Evolutionary conservation across 2,797 vertebrate species (phyloP).

Genomic region (Notolabrus celidotus): DNA sequence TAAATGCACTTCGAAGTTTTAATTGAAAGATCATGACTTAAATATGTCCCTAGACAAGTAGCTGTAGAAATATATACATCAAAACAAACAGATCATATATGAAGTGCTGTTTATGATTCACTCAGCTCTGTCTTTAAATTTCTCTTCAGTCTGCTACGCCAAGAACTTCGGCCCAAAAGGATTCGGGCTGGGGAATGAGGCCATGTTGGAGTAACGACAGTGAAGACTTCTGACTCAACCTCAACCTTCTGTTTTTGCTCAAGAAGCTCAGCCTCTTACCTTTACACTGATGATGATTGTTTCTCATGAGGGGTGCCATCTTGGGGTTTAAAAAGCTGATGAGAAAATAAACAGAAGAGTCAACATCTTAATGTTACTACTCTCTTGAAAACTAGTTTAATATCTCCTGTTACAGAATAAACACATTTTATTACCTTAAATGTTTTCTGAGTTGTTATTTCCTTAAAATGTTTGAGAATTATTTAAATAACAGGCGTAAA

Average conservation of each 20-base stretch:
- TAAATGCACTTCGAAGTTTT: too few relatives aligned
- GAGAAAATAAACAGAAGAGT: slow-evolving; percentile 1
- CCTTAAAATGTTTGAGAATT: neutral
- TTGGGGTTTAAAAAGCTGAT: neutral
- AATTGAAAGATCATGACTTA: too few relatives aligned
- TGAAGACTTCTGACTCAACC: slow-evolving; percentile 71
- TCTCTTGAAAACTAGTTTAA: neutral
- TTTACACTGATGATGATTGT: neutral
- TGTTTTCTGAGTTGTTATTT: neutral
- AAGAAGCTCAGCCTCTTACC: neutral
- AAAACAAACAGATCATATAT: neutral
- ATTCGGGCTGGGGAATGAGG: slow-evolving; percentile 93
- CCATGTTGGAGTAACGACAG: slow-evolving; percentile 88
- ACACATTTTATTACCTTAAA: slow-evolving; percentile 24
- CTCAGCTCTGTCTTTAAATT: neutral
- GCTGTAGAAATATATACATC: slow-evolving; percentile 3
- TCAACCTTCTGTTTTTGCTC: neutral
- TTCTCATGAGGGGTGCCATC: neutral
- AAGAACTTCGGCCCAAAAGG: slow-evolving; percentile 98
- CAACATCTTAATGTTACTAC: neutral
- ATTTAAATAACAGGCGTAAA: too few relatives aligned
- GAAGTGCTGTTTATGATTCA: neutral
- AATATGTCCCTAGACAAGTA: too few relatives aligned
- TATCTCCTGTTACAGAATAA: slow-evolving; percentile 27
- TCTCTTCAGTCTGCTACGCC: slow-evolving; percentile 92